Percentiles rank a stretch among this genome's conserved stretches.
Evolutionary conservation across 1,140 invertebrate genomes (phyloP).

Genomic region (Drosophila tristis): DNA sequence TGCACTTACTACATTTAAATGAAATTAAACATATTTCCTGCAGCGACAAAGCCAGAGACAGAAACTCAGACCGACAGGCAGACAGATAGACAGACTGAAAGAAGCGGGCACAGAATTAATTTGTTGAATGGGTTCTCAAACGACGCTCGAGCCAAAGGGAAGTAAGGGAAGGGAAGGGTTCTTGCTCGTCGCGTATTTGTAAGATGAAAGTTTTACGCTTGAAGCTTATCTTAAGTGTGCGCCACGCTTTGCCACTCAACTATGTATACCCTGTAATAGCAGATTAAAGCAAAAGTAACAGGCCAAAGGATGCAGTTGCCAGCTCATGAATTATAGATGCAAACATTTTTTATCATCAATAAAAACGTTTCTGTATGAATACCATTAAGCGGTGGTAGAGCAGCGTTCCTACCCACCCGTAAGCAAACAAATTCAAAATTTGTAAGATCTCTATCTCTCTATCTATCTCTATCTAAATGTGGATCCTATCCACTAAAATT

Average conservation of each 20-base stretch:
- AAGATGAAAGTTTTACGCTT: constrained; percentile 79
- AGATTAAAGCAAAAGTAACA: no score
- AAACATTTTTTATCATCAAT: no score
- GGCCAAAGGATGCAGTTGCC: no score
- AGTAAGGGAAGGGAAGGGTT: background rate
- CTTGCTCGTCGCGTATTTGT: constrained; percentile 58
- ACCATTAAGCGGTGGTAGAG: no score
- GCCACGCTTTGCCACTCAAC: constrained; percentile 79
- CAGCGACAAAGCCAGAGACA: constrained; percentile 60
- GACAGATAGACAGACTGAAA: constrained; percentile 10
- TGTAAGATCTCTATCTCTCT: no score
- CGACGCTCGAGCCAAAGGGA: constrained; percentile 1
- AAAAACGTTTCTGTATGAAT: no score
- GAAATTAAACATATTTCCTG: constrained; percentile 81
- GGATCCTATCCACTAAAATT: no score
- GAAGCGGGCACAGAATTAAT: constrained; percentile 71
- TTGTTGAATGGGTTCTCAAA: constrained; percentile 67
- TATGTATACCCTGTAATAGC: constrained; percentile 51
- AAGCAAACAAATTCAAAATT: no score
- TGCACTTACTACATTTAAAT: constrained; percentile 81
- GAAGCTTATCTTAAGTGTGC: constrained; percentile 80
- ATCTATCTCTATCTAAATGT: no score
- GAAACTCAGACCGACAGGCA: constrained; percentile 1
- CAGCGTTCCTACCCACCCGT: no score
- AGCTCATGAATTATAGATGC: no score